Evolutionary conservation across 1,140 invertebrate species (phyloP).

Genomic region (Andrena cerasifolii): DNA sequence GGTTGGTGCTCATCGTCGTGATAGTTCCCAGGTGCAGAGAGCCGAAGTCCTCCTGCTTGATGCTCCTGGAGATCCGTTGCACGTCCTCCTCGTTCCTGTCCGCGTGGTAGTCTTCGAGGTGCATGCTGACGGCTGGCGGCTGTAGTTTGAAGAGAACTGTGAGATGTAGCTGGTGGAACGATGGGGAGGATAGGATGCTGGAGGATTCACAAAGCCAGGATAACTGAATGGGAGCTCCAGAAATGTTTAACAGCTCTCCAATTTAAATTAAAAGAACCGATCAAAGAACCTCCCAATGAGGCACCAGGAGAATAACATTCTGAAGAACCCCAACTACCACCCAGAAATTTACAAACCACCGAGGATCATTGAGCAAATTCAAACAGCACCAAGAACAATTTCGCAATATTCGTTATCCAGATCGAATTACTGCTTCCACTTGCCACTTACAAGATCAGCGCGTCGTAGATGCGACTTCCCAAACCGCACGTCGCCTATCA

Average conservation of each 20-base stretch:
- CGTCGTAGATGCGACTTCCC: no score
- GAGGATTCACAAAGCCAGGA: no score
- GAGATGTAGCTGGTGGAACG: no score
- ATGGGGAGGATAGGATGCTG: no score
- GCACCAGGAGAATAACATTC: no score
- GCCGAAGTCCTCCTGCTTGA: slow-evolving; percentile 43
- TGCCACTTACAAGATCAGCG: not conserved
- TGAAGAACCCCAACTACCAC: no score
- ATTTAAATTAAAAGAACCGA: no score
- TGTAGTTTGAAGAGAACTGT: not conserved
- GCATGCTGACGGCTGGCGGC: slow-evolving; percentile 31
- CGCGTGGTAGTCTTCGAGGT: slow-evolving; percentile 59
- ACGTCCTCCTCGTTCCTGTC: slow-evolving; percentile 50
- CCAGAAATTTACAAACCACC: no score
- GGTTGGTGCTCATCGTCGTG: slow-evolving; percentile 26
- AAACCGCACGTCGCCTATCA: no score
- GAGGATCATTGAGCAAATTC: not conserved
- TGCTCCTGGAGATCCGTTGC: slow-evolving; percentile 26
- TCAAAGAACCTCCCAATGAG: no score
- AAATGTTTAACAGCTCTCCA: no score
- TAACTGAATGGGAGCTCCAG: no score
- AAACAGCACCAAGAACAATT: not conserved
- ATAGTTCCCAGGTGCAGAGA: slow-evolving; percentile 30
- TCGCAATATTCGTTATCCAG: not conserved
- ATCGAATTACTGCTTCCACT: not conserved